Conservation (phyloP, 2,888 invertebrate species). For the Tineola bisselliella region DNA sequence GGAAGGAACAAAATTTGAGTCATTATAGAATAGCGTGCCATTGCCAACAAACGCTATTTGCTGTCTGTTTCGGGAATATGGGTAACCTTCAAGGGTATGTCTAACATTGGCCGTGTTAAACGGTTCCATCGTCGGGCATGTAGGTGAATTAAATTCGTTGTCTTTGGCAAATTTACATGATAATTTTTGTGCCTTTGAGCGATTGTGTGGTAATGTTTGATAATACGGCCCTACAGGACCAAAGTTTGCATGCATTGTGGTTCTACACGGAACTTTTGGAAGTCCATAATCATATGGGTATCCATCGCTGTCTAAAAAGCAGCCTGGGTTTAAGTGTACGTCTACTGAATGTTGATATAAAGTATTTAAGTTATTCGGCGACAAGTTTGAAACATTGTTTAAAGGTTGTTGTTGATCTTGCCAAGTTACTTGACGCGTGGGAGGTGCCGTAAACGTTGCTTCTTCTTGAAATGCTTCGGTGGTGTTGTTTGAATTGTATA, state of each 20-base stretch:
- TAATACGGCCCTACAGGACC: constrained; percentile 69
- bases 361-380: constrained; percentile 53
- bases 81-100: constrained; percentile 85
- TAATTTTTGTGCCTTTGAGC: constrained; percentile 66
- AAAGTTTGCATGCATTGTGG: constrained; percentile 50
- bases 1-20: constrained; percentile 71
- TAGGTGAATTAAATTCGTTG: constrained; percentile 52
- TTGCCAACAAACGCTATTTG: constrained; percentile 56
- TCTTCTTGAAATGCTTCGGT: constrained; percentile 54
- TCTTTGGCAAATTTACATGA: constrained; percentile 61
- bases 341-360: constrained; percentile 76
- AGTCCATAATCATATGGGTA: constrained; percentile 82
- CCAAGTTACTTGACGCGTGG: constrained; percentile 66
- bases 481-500: constrained; percentile 45
- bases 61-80: constrained; percentile 65
- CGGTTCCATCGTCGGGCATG: constrained; percentile 52
- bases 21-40: constrained; percentile 58
- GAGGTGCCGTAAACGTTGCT: constrained; percentile 46
- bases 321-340: constrained; percentile 79
- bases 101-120: constrained; percentile 69
- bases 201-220: constrained; percentile 80
- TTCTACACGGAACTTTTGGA: constrained; percentile 70
- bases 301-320: constrained; percentile 80
- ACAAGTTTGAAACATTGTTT: constrained; percentile 58
- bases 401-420: constrained; percentile 56